Evolutionary conservation across 2,113 vertebrate species (phyloP), one percentile per base, ranked within the genome.

Genomic region (Lethenteron reissneri): DNA sequence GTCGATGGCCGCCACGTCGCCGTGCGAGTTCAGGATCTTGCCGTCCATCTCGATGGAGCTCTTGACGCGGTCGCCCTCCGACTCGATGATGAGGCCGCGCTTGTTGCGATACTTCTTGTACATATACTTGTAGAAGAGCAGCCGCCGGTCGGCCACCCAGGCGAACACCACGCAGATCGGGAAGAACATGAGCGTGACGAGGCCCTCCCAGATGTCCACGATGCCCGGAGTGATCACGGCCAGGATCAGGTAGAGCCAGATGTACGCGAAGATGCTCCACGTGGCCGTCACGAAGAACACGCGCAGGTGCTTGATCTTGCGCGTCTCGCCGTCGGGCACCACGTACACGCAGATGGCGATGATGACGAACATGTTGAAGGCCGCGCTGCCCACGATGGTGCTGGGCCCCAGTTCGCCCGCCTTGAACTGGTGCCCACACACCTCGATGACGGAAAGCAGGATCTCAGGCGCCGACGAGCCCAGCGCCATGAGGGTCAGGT

Each of bases 361-460:
- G 73, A 88, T 88, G 15, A 88, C 81, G 73, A 88, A 87, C 86
- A 88, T 87, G 80, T 87, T 88, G 76, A 88, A 88, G 1, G 86
- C 86, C 4, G 86, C 86, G 1, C 85, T 87, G 74, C 86, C 86
- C 57, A 88, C 85, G 1, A 88, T 88, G 72, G 86, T 88, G 79
- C 83, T 85, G 57, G 86, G 85, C 8, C 86, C 86, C 73, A 88
- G 78, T 73, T 85, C 9, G 2, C 86, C 86, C 0, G 84, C 81
- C 56, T 86, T 79, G 70, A 88, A 88, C 12, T 82, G 78, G 74
- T 86, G 83, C 12, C 86, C 86, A 0, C 85, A 75, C 21, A 88
- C 85, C 74, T 88, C 86, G 3, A 88, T 88, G 72, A 88, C 83
- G 2, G 85, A 86, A 10, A 88, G 80, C 58, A 88, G 79, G 76